phyloP scores from a whole-genome alignment of 1,140 invertebrate genomes.

The Holotrichia oblita region DNA sequence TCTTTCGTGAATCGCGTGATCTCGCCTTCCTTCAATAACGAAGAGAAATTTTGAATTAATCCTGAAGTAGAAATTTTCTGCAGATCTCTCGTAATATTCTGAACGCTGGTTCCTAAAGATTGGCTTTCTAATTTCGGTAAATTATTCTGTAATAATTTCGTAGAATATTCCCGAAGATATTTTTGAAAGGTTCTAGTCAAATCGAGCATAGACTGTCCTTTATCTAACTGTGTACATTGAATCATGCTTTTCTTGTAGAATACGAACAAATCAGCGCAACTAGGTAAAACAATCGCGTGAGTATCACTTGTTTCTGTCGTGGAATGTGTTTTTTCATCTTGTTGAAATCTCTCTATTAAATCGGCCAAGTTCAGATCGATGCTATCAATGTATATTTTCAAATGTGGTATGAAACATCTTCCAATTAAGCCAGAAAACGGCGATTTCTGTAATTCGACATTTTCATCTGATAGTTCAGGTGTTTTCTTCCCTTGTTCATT shows the following conservation, averaged over 20 bases:
- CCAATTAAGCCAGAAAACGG: constrained; percentile 62
- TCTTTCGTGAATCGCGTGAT: constrained; percentile 82
- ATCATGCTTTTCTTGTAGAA: constrained; percentile 97
- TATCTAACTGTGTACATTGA: constrained; percentile 94
- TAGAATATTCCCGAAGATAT: constrained; percentile 93
- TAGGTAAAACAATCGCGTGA: constrained; percentile 80
- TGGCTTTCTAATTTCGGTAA: constrained; percentile 76
- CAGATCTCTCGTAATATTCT: constrained; percentile 72
- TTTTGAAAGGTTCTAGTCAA: constrained; percentile 92
- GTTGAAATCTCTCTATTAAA: constrained; percentile 73
- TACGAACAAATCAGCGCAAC: constrained; percentile 93
- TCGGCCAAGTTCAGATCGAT: constrained; percentile 90
- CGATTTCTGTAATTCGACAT: constrained; percentile 38
- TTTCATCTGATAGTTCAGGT: background rate
- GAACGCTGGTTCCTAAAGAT: constrained; percentile 64
- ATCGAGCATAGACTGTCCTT: constrained; percentile 86
- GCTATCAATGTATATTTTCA: constrained; percentile 94
- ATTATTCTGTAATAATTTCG: no score
- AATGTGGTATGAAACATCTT: constrained; percentile 90
- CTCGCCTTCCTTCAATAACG: constrained; percentile 88
- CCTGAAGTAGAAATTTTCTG: constrained; percentile 79
- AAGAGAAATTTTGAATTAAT: constrained; percentile 89
- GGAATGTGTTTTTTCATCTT: constrained; percentile 61
- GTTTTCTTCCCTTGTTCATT: constrained; percentile 57
- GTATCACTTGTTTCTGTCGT: constrained; percentile 65